Conservation (phyloP, 1,140 invertebrate genomes). For the Mizuhopecten yessoensis region DNA sequence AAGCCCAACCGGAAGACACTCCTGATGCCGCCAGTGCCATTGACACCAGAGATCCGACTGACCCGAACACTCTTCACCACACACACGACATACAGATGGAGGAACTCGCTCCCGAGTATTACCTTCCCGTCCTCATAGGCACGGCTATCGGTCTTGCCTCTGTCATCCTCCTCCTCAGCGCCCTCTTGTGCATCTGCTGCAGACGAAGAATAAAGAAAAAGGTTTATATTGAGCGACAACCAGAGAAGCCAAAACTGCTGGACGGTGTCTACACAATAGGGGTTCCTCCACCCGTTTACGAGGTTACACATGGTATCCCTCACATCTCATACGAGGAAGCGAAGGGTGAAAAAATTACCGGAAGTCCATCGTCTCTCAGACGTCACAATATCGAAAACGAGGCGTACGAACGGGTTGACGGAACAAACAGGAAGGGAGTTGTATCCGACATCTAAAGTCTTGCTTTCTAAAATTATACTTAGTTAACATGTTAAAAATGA, state of each 20-base stretch:
- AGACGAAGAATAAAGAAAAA: conserved; percentile 59
- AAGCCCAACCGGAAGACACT: neutral
- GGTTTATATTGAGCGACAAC: conserved; percentile 57
- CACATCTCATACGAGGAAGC: conserved; percentile 68
- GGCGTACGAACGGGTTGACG: conserved; percentile 44
- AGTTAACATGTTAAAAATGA: neutral
- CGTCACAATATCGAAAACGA: conserved; percentile 54
- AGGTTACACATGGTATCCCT: conserved; percentile 64
- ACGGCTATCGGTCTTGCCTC: conserved; percentile 58
- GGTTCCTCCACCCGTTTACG: conserved; percentile 63
- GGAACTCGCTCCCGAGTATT: conserved; percentile 53
- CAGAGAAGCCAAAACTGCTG: conserved; percentile 62
- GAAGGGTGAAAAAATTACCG: conserved; percentile 63
- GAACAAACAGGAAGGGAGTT: conserved; percentile 44
- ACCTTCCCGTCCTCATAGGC: conserved; percentile 59
- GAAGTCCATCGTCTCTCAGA: conserved; percentile 56
- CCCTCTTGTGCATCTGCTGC: conserved; percentile 56
- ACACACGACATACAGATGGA: conserved; percentile 46
- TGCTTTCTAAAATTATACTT: neutral
- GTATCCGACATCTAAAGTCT: conserved; percentile 57
- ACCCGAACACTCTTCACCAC: conserved; percentile 23
- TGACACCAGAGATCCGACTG: neutral
- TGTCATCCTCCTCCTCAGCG: conserved; percentile 54
- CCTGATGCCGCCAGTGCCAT: neutral
- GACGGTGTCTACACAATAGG: conserved; percentile 64